phyloP scores from a whole-genome alignment of 1,140 invertebrate genomes.

The Drosophila erecta region DNA sequence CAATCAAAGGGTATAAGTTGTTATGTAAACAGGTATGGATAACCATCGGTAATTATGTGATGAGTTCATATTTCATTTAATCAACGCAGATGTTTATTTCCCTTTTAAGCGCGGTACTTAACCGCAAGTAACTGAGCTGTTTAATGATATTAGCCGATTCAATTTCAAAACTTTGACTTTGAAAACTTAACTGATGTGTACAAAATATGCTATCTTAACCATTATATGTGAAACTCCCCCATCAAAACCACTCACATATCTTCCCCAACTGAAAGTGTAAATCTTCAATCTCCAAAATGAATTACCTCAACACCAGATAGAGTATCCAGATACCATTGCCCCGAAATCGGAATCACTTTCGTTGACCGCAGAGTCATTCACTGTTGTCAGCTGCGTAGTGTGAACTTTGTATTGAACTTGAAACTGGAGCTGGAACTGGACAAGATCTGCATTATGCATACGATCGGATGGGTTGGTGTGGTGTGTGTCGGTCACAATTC shows the following conservation, averaged over 20 bases:
- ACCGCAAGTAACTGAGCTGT: conserved; percentile 18
- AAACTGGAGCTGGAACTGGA: conserved; percentile 54
- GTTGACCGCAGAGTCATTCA: conserved; percentile 11
- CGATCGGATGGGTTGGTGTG: conserved; percentile 19
- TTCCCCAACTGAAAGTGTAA: not conserved
- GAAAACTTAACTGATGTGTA: not conserved
- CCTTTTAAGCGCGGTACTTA: conserved; percentile 7
- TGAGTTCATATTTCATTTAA: conserved; percentile 45
- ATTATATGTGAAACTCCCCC: not conserved
- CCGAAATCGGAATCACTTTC: conserved; percentile 9
- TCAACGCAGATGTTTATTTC: conserved; percentile 21
- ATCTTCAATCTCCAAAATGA: not conserved
- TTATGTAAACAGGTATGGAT: conserved; percentile 46
- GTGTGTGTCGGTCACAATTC: conserved; percentile 59
- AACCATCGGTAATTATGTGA: conserved; percentile 44
- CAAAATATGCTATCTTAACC: not conserved
- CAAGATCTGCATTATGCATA: conserved; percentile 67
- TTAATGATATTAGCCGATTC: conserved; percentile 22
- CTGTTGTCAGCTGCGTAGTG: conserved; percentile 43
- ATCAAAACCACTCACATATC: not conserved
- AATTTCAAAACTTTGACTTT: conserved; percentile 12
- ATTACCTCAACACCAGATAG: conserved; percentile 8
- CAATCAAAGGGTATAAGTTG: conserved; percentile 45
- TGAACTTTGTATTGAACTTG: conserved; percentile 76
- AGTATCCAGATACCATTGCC: conserved; percentile 11